phyloP scores from a whole-genome alignment of 2,113 vertebrate genomes.

The Carassius gibelio region DNA sequence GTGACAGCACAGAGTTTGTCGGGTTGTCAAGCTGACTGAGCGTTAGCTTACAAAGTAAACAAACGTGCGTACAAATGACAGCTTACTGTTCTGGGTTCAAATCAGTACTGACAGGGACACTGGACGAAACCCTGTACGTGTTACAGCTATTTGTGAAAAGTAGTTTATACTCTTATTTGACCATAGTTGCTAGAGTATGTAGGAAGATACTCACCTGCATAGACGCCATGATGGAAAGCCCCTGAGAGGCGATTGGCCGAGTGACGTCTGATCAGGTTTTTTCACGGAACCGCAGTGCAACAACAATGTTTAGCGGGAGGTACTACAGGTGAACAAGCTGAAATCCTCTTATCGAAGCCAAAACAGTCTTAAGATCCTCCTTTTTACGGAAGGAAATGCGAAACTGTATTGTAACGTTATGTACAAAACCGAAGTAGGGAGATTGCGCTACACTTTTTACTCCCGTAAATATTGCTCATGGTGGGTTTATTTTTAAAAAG shows the following conservation, averaged over 20 bases:
- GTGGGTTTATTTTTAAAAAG: no score
- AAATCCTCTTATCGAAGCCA: neutral
- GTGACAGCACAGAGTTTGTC: conserved; percentile 3
- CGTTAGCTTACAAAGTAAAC: conserved; percentile 31
- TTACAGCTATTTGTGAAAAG: neutral
- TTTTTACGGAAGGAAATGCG: neutral
- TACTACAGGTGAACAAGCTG: neutral
- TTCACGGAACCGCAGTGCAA: conserved; percentile 30
- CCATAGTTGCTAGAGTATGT: conserved; percentile 57
- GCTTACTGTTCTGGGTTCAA: neutral
- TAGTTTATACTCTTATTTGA: neutral
- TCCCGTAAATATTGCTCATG: no score
- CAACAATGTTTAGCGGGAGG: neutral
- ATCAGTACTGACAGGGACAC: neutral
- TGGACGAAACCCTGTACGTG: neutral
- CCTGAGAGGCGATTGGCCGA: conserved; percentile 61
- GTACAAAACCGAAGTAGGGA: neutral
- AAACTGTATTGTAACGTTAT: no score
- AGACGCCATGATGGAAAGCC: conserved; percentile 95
- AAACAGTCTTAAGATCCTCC: no score
- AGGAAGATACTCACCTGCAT: conserved; percentile 89
- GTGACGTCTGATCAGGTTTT: conserved; percentile 29
- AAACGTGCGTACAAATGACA: neutral
- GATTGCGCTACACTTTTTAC: neutral
- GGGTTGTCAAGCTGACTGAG: neutral